Base-by-base conservation (phyloP, 2,113 vertebrate species). In the Colinus virginianus region DNA sequence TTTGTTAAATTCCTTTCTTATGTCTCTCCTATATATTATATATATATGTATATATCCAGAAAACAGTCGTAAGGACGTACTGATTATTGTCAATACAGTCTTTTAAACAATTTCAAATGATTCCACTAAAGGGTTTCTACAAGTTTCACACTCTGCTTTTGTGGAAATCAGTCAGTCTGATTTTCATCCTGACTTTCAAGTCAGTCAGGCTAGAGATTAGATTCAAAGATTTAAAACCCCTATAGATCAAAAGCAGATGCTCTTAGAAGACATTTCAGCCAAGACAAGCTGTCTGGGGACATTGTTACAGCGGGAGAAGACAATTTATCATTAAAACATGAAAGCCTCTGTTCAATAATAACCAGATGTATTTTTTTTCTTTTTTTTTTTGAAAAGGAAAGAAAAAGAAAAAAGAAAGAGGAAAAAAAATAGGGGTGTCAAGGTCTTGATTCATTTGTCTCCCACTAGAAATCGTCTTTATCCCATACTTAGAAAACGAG, bases 301-400 rank as follows among this genome's bases (percentile, higher is more conserved):
- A 98, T 86, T 83, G 96, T 94, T 97, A 97, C 91, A 98, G 97
- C 94, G 87, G 97, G 97, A 98, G 98, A 98, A 97, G 97, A 98
- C 97, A 97, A 97, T 98, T 98, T 97, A 98, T 98, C 98, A 98
- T 96, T 90, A 97, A 98, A 97, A 98, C 94, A 97, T 98, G 98
- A 98, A 98, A 98, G 98, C 98, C 97, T 97, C 98, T 88, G 92
- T 98, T 98, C 98, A 98, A 99, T 98, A 98, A 98, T 98, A 98
- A 99, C 98, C 98, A 98, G 98, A 98, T 99, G 98, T 98, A 98
- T 97, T 89, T 40, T 40, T 40, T 40, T 40, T 40, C 11, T 40
- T 40, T 12, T 5, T 40, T 40, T 40, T 40, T 40, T 40, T 40
- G 40, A 40, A 58, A 91, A 89, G 90, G 84, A 97, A 53, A 90